Evolutionary conservation across 2,888 invertebrate genomes (phyloP).

Genomic region (Parnassius mnemosyne): DNA sequence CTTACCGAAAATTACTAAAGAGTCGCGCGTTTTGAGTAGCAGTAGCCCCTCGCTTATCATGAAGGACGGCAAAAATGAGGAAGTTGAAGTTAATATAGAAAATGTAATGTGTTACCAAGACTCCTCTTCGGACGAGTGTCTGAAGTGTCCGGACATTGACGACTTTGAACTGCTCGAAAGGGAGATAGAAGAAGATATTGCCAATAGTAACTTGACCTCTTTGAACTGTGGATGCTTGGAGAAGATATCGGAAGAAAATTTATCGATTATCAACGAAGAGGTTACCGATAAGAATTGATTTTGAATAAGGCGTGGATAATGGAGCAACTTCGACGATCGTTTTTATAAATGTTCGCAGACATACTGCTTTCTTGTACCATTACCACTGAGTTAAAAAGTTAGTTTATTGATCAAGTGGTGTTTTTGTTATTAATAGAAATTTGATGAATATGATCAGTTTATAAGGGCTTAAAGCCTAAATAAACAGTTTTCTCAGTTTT

Average conservation of each 20-base stretch:
- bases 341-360: no score
- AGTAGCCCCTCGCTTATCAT: constrained; percentile 60
- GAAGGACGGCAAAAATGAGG: constrained; percentile 43
- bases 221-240: constrained; percentile 54
- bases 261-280: constrained; percentile 58
- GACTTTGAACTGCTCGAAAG: constrained; percentile 66
- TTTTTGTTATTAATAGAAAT: neutral
- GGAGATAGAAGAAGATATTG: constrained; percentile 63
- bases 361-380: no score
- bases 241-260: constrained; percentile 72
- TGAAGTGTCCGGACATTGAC: constrained; percentile 60
- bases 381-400: neutral
- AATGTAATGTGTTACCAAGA: constrained; percentile 68
- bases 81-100: constrained; percentile 68
- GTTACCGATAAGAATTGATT: constrained; percentile 23
- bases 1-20: constrained; percentile 42
- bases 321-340: no score
- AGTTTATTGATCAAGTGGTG: neutral
- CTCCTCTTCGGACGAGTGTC: constrained; percentile 70
- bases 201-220: constrained; percentile 41
- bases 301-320: no score
- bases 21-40: constrained; percentile 54
- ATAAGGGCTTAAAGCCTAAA: no score
- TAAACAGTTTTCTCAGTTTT: no score
- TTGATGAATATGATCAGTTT: neutral